Conservation (phyloP, 2,797 vertebrate genomes). For the Acrossocheilus wenchowensis region DNA sequence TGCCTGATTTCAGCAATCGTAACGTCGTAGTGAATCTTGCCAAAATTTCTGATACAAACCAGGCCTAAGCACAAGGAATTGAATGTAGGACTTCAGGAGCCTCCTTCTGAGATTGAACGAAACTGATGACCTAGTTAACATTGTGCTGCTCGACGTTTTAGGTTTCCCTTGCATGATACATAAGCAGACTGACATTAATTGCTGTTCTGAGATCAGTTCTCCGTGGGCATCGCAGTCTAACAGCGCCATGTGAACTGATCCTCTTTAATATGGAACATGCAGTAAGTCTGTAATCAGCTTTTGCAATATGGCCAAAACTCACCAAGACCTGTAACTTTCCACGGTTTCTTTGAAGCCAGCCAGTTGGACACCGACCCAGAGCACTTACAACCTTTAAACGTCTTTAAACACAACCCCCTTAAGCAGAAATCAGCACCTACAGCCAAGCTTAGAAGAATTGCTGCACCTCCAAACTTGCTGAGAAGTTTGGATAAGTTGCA, state of each 20-base stretch:
- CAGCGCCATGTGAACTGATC: conserved; percentile 32
- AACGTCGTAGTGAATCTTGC: neutral
- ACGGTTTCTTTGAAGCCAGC: conserved; percentile 42
- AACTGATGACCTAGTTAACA: conserved; percentile 7
- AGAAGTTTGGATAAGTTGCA: conserved; percentile 1
- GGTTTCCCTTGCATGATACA: conserved; percentile 42
- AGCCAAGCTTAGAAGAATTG: conserved; percentile 1
- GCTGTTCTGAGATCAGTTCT: conserved; percentile 41
- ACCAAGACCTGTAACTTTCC: conserved; percentile 45
- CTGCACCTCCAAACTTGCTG: neutral
- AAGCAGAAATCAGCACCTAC: conserved; percentile 46
- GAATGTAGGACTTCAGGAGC: neutral
- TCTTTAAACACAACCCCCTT: conserved; percentile 35
- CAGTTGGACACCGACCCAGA: conserved; percentile 45
- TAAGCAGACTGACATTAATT: conserved; percentile 36
- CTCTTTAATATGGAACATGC: conserved; percentile 54
- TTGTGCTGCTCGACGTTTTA: neutral
- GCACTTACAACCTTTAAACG: conserved; percentile 31
- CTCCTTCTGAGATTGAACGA: neutral
- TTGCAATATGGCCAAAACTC: conserved; percentile 47
- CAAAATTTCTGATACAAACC: conserved; percentile 18
- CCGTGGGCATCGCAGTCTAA: conserved; percentile 28
- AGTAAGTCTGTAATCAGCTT: conserved; percentile 52
- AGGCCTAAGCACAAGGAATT: neutral
- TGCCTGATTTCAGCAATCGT: neutral